These are phyloP conservation scores for Ctena decussata DNA, from an alignment of 2,888 invertebrate species.

Conservation along the genomic window DNA sequence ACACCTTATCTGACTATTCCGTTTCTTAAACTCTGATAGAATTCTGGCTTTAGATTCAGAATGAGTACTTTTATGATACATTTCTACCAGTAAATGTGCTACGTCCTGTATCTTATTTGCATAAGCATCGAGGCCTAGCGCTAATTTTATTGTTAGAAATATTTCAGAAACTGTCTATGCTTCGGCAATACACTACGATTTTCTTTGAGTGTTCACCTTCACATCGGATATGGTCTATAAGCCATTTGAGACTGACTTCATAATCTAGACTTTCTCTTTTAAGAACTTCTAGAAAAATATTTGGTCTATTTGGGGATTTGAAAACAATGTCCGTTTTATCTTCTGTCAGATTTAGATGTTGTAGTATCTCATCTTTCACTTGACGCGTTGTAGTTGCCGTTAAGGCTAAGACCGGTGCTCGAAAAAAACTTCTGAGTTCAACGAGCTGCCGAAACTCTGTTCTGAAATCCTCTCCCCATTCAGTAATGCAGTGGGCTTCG, in stretches of 20 bases:
- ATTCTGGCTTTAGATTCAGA: constrained; percentile 35
- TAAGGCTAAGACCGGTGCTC: constrained; percentile 41
- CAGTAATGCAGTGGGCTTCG: constrained; percentile 31
- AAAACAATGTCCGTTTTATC: constrained; percentile 26
- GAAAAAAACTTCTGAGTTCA: constrained; percentile 42
- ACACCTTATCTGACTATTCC: constrained; percentile 17
- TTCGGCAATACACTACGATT: constrained; percentile 11
- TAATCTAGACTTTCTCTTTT: neutral
- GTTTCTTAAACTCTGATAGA: constrained; percentile 15
- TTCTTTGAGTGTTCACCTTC: neutral
- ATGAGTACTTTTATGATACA: constrained; percentile 50
- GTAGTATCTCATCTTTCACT: constrained; percentile 48
- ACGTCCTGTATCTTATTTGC: constrained; percentile 13
- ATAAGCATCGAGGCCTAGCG: constrained; percentile 21
- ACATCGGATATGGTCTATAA: no score
- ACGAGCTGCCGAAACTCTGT: constrained; percentile 28
- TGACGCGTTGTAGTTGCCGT: constrained; percentile 42
- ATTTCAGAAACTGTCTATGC: constrained; percentile 39
- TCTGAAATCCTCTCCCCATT: constrained; percentile 45
- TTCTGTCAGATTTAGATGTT: constrained; percentile 28
- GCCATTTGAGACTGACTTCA: neutral
- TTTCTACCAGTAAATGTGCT: constrained; percentile 39
- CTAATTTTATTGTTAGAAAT: constrained; percentile 24
- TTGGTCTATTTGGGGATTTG: constrained; percentile 21
- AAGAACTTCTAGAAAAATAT: constrained; percentile 33